Conservation (phyloP, 2,113 vertebrate species). For the Corythaeola cristata region DNA sequence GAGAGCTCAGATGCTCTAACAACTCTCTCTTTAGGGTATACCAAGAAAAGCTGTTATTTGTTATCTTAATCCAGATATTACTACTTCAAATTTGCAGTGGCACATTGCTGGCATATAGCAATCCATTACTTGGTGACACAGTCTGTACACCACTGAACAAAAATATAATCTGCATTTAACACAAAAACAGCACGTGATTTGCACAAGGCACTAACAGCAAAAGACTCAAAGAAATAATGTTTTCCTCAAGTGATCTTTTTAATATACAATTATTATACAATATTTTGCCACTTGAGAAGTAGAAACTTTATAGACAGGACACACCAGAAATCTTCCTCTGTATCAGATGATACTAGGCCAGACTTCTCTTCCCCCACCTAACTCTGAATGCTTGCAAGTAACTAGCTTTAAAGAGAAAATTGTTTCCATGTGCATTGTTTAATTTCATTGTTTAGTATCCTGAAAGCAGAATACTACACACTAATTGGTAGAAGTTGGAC, state of each 20-base stretch:
- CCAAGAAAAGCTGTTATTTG: neutral
- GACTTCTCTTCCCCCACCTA: neutral
- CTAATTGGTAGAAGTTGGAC: neutral
- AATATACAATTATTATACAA: neutral
- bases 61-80: neutral
- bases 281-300: neutral
- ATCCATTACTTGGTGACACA: neutral
- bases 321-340: neutral
- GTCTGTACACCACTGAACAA: neutral
- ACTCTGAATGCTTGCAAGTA: neutral
- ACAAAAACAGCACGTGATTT: neutral
- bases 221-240: neutral
- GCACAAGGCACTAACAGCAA: neutral
- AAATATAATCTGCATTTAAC: neutral
- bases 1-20: neutral
- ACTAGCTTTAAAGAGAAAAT: neutral
- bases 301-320: neutral
- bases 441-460: neutral
- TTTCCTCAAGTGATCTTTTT: neutral
- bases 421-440: neutral
- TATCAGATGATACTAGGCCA: neutral
- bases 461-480: neutral
- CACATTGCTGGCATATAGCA: neutral
- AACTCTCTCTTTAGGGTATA: neutral
- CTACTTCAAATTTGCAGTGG: neutral